phyloP scores from a whole-genome alignment of 2,797 vertebrate species.

The Australoheros facetus region DNA sequence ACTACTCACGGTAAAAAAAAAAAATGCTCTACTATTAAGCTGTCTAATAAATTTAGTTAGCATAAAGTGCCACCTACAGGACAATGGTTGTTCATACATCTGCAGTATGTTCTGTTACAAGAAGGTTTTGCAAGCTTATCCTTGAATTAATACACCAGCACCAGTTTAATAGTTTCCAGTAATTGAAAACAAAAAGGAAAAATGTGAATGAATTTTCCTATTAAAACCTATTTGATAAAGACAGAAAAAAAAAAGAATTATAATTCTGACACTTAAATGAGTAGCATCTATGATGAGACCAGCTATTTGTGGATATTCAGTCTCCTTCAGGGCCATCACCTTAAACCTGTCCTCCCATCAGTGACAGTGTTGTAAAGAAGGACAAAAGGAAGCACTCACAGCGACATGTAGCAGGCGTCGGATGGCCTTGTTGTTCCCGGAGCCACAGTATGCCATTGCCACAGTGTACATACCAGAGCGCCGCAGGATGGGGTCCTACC shows the following conservation, averaged over 20 bases:
- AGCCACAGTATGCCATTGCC: constrained; percentile 99
- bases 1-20: neutral
- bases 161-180: neutral
- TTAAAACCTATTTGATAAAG: neutral
- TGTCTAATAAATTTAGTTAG: neutral
- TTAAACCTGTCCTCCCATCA: constrained; percentile 20
- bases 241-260: neutral
- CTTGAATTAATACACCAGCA: neutral
- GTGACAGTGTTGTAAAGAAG: constrained; percentile 14
- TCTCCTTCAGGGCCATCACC: constrained; percentile 14
- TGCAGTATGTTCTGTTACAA: neutral
- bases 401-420: constrained; percentile 95
- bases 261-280: neutral
- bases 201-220: too few species aligned
- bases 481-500: constrained; percentile 90
- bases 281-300: neutral
- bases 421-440: constrained; percentile 99
- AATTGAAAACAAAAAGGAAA: neutral
- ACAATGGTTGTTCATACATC: constrained; percentile 18
- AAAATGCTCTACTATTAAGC: neutral
- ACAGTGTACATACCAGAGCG: constrained; percentile 99
- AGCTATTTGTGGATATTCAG: neutral
- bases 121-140: neutral
- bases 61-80: constrained; percentile 71
- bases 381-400: constrained; percentile 83